A percentile compares a stretch with the other conserved stretches of the same genome.
Conservation (phyloP, 2,888 invertebrate species). For the Timema cristinae region DNA sequence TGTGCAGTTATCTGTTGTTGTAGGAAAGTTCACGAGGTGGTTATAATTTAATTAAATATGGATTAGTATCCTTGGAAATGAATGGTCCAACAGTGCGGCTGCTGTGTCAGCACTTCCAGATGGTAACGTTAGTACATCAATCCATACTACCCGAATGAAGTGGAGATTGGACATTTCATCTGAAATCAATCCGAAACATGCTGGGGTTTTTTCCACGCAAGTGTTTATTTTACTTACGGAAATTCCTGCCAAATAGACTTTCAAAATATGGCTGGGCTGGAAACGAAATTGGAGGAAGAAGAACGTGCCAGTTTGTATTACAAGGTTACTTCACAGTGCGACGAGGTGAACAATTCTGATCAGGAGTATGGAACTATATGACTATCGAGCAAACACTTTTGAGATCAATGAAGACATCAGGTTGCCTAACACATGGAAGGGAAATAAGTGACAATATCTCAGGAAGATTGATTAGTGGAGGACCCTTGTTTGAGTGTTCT, state of each 20-base stretch:
- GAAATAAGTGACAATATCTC: not conserved
- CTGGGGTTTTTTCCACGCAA: not conserved
- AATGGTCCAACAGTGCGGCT: not conserved
- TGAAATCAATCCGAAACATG: not conserved
- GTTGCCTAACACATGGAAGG: constrained; percentile 7
- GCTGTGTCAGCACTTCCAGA: not conserved
- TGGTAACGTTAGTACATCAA: not conserved
- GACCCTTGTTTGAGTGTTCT: not conserved
- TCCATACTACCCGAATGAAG: not conserved
- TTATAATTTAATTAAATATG: not conserved
- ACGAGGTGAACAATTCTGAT: constrained; percentile 2
- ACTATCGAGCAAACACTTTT: constrained; percentile 18
- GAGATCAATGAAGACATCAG: constrained; percentile 11
- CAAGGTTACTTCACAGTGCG: constrained; percentile 8
- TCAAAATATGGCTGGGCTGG: not conserved
- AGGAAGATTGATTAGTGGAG: not conserved
- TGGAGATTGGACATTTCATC: not conserved
- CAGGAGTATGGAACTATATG: constrained; percentile 15
- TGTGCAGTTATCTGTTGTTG: not conserved
- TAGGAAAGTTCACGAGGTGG: not conserved
- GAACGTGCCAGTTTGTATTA: not conserved
- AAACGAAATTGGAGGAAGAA: not conserved
- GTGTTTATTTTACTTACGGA: not conserved
- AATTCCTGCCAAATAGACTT: not conserved
- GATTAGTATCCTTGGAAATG: not conserved